These are phyloP conservation scores for Isichthys henryi DNA, from an alignment of 2,113 vertebrate species.

Conservation along the genomic window DNA sequence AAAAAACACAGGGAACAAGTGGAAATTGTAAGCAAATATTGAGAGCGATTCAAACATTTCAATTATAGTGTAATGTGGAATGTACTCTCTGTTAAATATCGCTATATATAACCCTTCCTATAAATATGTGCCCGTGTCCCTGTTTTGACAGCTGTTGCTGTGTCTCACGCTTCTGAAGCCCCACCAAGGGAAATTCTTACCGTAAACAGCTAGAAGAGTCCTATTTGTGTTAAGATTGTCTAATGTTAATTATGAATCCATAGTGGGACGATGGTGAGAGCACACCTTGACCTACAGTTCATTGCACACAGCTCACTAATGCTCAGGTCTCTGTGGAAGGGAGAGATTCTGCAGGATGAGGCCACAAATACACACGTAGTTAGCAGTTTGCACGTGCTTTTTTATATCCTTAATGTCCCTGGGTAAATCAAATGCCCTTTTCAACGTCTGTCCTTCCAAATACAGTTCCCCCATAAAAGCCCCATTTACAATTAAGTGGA, in stretches of 20 bases:
- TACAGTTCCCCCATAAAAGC: conserved; percentile 8
- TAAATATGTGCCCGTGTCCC: not conserved
- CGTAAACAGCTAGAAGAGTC: not conserved
- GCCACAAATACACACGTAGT: not conserved
- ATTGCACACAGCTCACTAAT: not conserved
- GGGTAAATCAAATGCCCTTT: conserved; percentile 10
- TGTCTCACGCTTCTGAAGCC: not conserved
- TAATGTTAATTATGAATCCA: not conserved
- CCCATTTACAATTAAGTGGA: conserved; percentile 14
- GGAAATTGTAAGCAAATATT: conserved; percentile 15
- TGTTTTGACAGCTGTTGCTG: not conserved
- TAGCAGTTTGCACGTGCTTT: not conserved
- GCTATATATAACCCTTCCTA: not conserved
- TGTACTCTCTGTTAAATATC: not conserved
- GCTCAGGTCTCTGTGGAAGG: not conserved
- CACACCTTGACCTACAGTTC: not conserved
- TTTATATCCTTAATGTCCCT: conserved; percentile 3
- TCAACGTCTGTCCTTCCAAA: conserved; percentile 18
- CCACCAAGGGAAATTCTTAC: not conserved
- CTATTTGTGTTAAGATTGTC: not conserved
- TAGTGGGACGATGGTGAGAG: not conserved
- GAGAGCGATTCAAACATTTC: not conserved
- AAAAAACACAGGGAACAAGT: conserved; percentile 19
- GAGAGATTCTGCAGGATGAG: not conserved
- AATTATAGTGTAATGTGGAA: not conserved